These are phyloP conservation scores for Coluber constrictor DNA, from an alignment of 2,797 vertebrate species.

Conservation along the genomic window DNA sequence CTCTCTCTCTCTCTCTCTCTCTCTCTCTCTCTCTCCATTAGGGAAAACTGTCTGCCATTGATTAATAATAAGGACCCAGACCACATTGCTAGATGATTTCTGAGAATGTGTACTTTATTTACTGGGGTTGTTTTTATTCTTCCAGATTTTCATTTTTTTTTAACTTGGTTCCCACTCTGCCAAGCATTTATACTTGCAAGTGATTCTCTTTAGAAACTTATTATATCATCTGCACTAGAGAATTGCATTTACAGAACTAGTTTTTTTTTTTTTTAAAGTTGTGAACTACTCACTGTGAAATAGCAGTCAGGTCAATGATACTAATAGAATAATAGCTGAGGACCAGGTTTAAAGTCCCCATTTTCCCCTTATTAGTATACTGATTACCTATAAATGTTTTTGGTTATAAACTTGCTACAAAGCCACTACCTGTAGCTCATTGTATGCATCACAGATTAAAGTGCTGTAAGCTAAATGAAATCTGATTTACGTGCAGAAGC, in stretches of 20 bases:
- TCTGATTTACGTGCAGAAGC: background rate
- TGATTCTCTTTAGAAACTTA: background rate
- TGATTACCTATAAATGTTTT: conserved; percentile 5
- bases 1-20: no score
- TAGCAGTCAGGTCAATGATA: background rate
- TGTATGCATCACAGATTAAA: accelerated
- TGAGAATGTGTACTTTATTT: background rate
- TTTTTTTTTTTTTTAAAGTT: background rate
- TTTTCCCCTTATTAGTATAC: conserved; percentile 7
- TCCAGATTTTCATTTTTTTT: background rate
- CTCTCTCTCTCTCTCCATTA: background rate
- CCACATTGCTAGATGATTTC: background rate
- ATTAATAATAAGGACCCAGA: background rate
- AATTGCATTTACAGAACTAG: background rate
- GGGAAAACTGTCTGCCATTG: background rate
- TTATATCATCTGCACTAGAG: background rate
- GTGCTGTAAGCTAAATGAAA: background rate
- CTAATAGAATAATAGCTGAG: background rate
- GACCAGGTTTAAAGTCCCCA: background rate
- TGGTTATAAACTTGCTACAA: background rate
- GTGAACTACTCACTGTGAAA: background rate
- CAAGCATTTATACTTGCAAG: background rate
- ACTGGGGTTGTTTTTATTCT: background rate
- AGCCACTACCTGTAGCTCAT: background rate
- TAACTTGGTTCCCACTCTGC: background rate